Evolutionary conservation across 2,888 invertebrate genomes (phyloP).

Genomic region (Pogonocherus hispidulus): DNA sequence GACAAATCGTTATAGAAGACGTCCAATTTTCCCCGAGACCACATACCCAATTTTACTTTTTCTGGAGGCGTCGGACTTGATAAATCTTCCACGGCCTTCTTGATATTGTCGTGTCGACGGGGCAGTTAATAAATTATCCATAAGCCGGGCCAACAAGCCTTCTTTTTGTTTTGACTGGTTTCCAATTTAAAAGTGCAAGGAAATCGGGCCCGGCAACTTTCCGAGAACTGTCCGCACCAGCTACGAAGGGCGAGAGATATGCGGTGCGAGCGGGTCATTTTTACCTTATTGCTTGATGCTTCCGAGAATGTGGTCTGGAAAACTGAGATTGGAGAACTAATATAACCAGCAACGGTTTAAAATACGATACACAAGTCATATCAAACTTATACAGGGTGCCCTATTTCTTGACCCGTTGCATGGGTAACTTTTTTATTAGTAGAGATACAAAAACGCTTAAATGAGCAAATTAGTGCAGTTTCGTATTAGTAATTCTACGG

Average conservation of each 20-base stretch:
- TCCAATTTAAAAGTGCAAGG: not conserved
- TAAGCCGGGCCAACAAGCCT: not conserved
- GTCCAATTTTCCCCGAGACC: not conserved
- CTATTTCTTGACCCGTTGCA: no score
- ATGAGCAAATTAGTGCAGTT: no score
- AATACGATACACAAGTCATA: no score
- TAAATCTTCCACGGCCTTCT: not conserved
- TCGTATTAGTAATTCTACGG: no score
- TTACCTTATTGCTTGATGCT: not conserved
- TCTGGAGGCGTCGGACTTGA: not conserved
- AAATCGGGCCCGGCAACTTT: not conserved
- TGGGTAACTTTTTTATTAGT: no score
- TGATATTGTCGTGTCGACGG: not conserved
- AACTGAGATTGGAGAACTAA: no score
- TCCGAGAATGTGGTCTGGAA: no score
- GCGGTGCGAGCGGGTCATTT: not conserved
- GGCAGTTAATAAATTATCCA: slow-evolving; percentile 2
- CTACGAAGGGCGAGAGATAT: not conserved
- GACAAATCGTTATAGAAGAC: not conserved
- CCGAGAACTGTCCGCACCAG: not conserved
- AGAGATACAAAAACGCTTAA: no score
- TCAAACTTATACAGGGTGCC: no score
- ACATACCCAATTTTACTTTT: not conserved
- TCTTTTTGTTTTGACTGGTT: slow-evolving; percentile 5
- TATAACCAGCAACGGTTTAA: no score